Percentiles rank a stretch among this genome's conserved stretches.
phyloP scores from a whole-genome alignment of 2,113 vertebrate species.

The Podarcis muralis region DNA sequence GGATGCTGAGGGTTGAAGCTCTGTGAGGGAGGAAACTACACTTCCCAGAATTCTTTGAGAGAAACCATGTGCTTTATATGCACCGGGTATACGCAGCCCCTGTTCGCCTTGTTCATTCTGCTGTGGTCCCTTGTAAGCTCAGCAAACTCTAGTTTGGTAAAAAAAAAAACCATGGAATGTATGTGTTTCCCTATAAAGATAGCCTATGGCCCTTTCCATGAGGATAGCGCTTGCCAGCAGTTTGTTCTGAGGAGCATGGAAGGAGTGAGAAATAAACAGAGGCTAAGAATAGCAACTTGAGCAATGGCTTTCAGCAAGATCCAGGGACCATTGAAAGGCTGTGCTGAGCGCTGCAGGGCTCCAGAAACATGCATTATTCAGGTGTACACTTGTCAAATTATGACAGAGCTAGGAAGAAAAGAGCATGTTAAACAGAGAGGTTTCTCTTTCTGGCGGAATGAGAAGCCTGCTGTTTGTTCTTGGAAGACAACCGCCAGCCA shows the following conservation, averaged over 20 bases:
- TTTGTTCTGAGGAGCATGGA: slow-evolving; percentile 32
- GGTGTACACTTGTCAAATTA: background rate
- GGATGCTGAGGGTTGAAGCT: too few relatives aligned
- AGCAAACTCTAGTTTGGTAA: background rate
- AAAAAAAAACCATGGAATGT: background rate
- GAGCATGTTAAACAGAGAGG: background rate
- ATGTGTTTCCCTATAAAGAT: background rate
- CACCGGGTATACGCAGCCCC: too few relatives aligned
- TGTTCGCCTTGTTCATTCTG: slow-evolving; percentile 28
- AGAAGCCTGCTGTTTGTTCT: slow-evolving; percentile 3
- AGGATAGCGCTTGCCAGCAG: background rate
- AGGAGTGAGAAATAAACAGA: slow-evolving; percentile 50
- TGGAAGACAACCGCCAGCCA: background rate
- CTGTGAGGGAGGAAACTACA: too few relatives aligned
- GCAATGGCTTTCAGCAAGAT: background rate
- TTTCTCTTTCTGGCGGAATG: background rate
- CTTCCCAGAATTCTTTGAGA: too few relatives aligned
- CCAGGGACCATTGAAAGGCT: background rate
- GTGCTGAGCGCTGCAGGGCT: background rate
- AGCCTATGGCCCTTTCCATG: background rate
- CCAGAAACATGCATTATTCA: background rate
- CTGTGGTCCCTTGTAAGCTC: slow-evolving; percentile 20
- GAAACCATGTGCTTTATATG: too few relatives aligned
- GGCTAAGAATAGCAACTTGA: slow-evolving; percentile 41
- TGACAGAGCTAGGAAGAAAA: background rate